phyloP scores from a whole-genome alignment of 2,888 invertebrate genomes.

The Graphium colonna region DNA sequence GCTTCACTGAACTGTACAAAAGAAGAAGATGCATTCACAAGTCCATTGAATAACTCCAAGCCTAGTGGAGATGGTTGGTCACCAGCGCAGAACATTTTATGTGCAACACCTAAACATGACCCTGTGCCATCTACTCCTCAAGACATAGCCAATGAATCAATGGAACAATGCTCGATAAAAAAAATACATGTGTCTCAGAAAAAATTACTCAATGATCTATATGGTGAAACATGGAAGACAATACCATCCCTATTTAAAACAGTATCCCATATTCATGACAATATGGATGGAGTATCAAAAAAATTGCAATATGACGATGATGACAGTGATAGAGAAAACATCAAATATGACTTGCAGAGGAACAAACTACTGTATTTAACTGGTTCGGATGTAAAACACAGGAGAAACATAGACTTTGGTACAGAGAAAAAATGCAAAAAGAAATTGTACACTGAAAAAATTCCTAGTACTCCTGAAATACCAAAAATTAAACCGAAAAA shows the following conservation, averaged over 20 bases:
- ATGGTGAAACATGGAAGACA: slow-evolving; percentile 78
- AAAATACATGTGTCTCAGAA: slow-evolving; percentile 64
- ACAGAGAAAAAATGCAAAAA: slow-evolving; percentile 58
- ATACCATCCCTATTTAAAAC: slow-evolving; percentile 67
- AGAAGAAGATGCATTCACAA: slow-evolving; percentile 34
- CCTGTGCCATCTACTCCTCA: slow-evolving; percentile 58
- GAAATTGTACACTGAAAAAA: slow-evolving; percentile 60
- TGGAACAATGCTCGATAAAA: slow-evolving; percentile 61
- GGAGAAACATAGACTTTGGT: slow-evolving; percentile 33
- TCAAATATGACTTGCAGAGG: slow-evolving; percentile 44
- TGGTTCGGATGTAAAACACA: slow-evolving; percentile 53
- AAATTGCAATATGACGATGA: slow-evolving; percentile 49
- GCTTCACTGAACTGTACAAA: slow-evolving; percentile 54
- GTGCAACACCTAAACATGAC: slow-evolving; percentile 55
- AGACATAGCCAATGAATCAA: slow-evolving; percentile 60
- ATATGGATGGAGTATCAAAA: slow-evolving; percentile 50
- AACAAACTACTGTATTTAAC: slow-evolving; percentile 59
- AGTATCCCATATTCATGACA: slow-evolving; percentile 44
- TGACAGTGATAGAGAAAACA: slow-evolving; percentile 61
- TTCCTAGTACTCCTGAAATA: slow-evolving; percentile 56
- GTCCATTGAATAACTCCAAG: slow-evolving; percentile 26
- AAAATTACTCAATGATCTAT: slow-evolving; percentile 70
- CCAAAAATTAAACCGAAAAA: slow-evolving; percentile 39
- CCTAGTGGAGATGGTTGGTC: slow-evolving; percentile 68
- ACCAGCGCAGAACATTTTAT: slow-evolving; percentile 61